These are phyloP conservation scores for Sander vitreus DNA, from an alignment of 2,113 vertebrate genomes.

Conservation along the genomic window DNA sequence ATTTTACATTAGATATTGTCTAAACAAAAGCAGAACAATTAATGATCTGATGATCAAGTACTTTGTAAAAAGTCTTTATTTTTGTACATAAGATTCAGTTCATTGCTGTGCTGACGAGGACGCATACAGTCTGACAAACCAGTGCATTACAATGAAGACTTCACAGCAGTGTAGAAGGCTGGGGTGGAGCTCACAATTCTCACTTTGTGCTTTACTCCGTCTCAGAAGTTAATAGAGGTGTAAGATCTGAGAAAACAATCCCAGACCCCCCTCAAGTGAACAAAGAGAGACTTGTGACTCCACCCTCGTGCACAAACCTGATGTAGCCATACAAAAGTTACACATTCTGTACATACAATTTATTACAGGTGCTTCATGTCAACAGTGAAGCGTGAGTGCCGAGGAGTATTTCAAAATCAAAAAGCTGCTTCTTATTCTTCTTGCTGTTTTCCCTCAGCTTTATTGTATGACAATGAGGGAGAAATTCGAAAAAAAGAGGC, in stretches of 20 bases:
- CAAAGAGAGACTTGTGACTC: conserved; percentile 35
- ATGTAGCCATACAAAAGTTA: conserved; percentile 52
- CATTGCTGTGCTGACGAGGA: conserved; percentile 73
- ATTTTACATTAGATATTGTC: not conserved
- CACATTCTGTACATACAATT: conserved; percentile 65
- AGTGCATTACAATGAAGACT: conserved; percentile 84
- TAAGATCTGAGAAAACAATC: conserved; percentile 2
- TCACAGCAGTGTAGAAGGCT: conserved; percentile 84
- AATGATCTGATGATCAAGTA: not conserved
- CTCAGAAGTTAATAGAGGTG: not conserved
- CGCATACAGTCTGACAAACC: conserved; percentile 77
- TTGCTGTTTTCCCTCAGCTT: not conserved
- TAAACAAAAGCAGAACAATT: not conserved
- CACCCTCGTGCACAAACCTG: conserved; percentile 56
- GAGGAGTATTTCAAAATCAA: conserved; percentile 35
- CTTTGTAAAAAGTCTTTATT: conserved; percentile 78
- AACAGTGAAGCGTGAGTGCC: conserved; percentile 58
- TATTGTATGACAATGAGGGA: not conserved
- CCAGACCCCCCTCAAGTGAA: not conserved
- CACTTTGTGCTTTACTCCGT: conserved; percentile 22
- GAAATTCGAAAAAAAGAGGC: not conserved
- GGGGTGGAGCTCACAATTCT: conserved; percentile 41
- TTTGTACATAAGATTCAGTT: conserved; percentile 69
- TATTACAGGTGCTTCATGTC: conserved; percentile 72
- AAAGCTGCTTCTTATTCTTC: conserved; percentile 16